Conservation (phyloP, 1,140 invertebrate species). For the Cyrtorhinus lividipennis region DNA sequence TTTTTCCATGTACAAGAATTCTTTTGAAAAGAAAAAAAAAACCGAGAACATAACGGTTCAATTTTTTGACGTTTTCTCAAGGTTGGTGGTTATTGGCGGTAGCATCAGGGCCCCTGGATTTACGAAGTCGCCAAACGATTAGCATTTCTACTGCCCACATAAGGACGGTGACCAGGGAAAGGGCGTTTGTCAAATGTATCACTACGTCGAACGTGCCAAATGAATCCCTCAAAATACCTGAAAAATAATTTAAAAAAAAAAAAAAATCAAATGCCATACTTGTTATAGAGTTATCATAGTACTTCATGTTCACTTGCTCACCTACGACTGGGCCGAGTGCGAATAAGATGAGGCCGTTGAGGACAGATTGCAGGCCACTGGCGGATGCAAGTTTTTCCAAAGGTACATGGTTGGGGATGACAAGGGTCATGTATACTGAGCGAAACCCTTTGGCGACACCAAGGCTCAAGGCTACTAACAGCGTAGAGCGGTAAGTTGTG, state of each 20-base stretch:
- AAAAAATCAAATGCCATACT: neutral
- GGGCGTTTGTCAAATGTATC: conserved; percentile 21
- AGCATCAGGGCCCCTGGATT: too few relatives aligned
- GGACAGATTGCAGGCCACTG: conserved; percentile 45
- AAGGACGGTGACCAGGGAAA: conserved; percentile 20
- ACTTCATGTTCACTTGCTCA: conserved; percentile 25
- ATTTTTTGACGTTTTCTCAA: too few relatives aligned
- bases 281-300: neutral
- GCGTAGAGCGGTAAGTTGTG: neutral
- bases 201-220: conserved; percentile 19
- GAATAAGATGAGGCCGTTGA: conserved; percentile 37
- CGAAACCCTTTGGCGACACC: conserved; percentile 52
- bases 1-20: too few relatives aligned
- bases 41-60: too few relatives aligned
- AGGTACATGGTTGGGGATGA: conserved; percentile 49
- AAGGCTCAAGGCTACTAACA: conserved; percentile 31
- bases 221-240: conserved; percentile 19
- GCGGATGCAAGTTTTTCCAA: conserved; percentile 47
- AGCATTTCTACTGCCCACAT: conserved; percentile 22
- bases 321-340: conserved; percentile 44
- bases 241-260: conserved; percentile 9
- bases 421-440: conserved; percentile 49
- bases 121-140: neutral
- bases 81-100: too few relatives aligned
- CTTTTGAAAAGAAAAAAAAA: too few relatives aligned